Evolutionary conservation across 92 coral and sea anemone genomes (phyloP), one percentile per base, ranked within the genome.

Genomic region (Epizoanthus ramosus): DNA sequence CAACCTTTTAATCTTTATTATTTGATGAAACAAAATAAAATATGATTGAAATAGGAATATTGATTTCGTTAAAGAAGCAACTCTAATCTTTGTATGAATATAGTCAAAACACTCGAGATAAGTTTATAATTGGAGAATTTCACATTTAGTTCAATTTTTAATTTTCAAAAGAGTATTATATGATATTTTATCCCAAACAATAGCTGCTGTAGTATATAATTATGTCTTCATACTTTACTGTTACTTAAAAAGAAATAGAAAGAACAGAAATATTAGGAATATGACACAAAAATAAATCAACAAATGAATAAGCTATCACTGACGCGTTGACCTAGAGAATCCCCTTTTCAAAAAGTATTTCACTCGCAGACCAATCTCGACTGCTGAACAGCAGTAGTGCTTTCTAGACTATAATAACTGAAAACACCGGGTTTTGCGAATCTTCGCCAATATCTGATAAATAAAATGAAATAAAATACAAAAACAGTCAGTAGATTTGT

Each of bases 231-330:
- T 56, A 28, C 21, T 43, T 23, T 5, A 60, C 22, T 72, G 64
- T 63, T 81, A 69, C 85, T 16, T 61, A 59, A 70, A 41, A 50
- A 69, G 80, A 70, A 70, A 60, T 68, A 16, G 47, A 72, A 71
- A 79, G 28, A 22, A 28, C 31, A 50, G 13, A 10, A 50, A 50
- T 9, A 50, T 50, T 19, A 50, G 13, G 54, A 50, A 50, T 9
- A 50, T 50, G 54, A 12, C 54, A 10, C 14, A 10, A 50, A 50
- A 50, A 12, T 9, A 50, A 5, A 50, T 50, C 54, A 9, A 50
- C n/a, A n/a, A n/a, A n/a, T n/a, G n/a, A 13, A 50, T 50, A 50
- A 12, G 15, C 54, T 50, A 43, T 43, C 8, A 28, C 0, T 28
- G 5, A 1, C 50, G 54, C 15, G 16, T 50, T 16, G 16, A 3